Evolutionary conservation across 2,113 vertebrate genomes (phyloP).

Genomic region (Cyprinodon tularosa): DNA sequence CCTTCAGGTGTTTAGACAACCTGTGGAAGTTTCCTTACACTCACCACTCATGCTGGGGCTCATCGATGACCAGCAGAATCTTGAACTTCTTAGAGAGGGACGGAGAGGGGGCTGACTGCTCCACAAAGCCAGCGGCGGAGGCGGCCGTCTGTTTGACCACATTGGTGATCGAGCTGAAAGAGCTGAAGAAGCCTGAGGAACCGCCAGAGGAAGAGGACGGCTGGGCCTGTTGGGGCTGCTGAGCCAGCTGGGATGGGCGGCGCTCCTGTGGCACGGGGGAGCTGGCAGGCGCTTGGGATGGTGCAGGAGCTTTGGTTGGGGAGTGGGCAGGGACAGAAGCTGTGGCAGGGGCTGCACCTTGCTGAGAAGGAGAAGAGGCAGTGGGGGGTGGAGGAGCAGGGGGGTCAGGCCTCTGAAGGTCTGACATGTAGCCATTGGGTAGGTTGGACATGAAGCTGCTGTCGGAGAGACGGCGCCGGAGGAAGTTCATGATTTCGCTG

Average conservation of each 20-base stretch:
- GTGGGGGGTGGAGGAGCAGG: constrained; percentile 75
- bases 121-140: constrained; percentile 84
- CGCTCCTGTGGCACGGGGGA: constrained; percentile 66
- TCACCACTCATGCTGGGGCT: constrained; percentile 94
- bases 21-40: constrained; percentile 45
- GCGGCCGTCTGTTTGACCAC: constrained; percentile 95
- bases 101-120: constrained; percentile 72
- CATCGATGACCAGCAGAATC: constrained; percentile 93
- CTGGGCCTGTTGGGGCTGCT: constrained; percentile 68
- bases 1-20: constrained; percentile 26
- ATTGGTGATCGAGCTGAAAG: constrained; percentile 92
- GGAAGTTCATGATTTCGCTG: constrained; percentile 92
- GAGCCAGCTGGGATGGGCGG: constrained; percentile 44
- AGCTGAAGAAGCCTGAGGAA: constrained; percentile 86
- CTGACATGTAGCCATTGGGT: constrained; percentile 96
- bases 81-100: constrained; percentile 86
- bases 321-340: constrained; percentile 75
- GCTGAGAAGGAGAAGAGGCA: constrained; percentile 73
- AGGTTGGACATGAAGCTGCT: constrained; percentile 98
- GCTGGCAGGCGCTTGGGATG: constrained; percentile 53
- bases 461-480: constrained; percentile 94
- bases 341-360: constrained; percentile 55
- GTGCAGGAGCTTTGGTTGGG: constrained; percentile 56
- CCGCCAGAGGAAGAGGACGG: constrained; percentile 51
- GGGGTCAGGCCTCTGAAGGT: constrained; percentile 87